Evolutionary conservation across 2,113 vertebrate species (phyloP), one percentile per base, ranked within the genome.

Genomic region (Excalfactoria chinensis): DNA sequence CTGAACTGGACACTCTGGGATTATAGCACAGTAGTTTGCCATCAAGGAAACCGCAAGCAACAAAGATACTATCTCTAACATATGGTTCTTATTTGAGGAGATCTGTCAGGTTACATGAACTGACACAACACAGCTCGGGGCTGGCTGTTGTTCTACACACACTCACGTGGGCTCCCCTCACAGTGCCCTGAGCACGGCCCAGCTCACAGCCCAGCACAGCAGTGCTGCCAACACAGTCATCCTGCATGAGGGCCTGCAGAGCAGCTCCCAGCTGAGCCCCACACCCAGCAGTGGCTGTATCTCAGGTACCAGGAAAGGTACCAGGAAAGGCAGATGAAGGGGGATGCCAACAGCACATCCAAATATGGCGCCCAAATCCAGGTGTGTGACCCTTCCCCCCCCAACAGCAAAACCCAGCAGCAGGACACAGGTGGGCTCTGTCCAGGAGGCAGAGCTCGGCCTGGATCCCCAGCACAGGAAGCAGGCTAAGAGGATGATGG

Each of bases 1-100:
- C 35, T 11, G 13, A 40, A 44, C 21, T 3, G 25, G 90, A 46
- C 41, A 0, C 37, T 41, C 7, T 34, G 14, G 68, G 37, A 23
- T 23, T 30, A 26, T 3, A 73, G 89, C 88, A 64, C 63, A 6
- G 82, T 41, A 59, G 82, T 37, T 73, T 86, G 91, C 85, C 82
- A 84, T 88, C 83, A 48, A 66, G 92, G 93, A 96, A 95, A 87
- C 92, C 19, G 0, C 86, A 58, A 30, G 67, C 59, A 81, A 26
- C 34, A 30, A 35, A 56, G 93, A 76, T 82, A 41, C 74, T 95
- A 40, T 84, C 90, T 81, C 21, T 6, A 18, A 19, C 82, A 74
- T 40, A 30, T 63, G 90, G 59, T 68, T 89, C 48, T 23, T 7
- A 12, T 72, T 51, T 79, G 25, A 49, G 71, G 85, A 53, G 75